Evolutionary conservation across 1,140 invertebrate genomes (phyloP), one percentile per base, ranked within the genome.

Genomic region (Hydropsyche tenuis): DNA sequence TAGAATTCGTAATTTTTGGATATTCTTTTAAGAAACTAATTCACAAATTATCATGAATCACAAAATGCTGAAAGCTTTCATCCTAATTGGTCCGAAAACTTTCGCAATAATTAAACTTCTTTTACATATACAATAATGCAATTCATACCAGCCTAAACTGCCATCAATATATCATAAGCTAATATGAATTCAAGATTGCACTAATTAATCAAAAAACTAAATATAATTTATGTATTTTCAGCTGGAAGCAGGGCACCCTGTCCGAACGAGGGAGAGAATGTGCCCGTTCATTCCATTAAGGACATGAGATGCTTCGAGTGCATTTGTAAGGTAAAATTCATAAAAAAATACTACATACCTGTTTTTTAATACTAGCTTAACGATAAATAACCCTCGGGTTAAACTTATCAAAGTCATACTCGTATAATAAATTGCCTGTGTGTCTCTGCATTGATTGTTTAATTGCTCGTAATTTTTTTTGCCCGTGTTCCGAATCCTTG

Each of bases 271-370:
- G 83, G 83, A 20, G 82, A 81, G 69, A 75, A 77, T 23, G 81
- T 84, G 0, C 69, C 77, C 14, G 79, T 83, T 18, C 78, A 81
- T 69, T 76, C 79, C 46, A 83, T 84, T 16, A 78, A 79, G 56
- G 81, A 83, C 76, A 79, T 79, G 51, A 80, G 78, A 68, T 84
- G 83, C 74, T 84, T 81, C 76, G 79, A 81, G 53, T 84, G 83
- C 74, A 81, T 82, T 72, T 84, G 83, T 77, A 82, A 82, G 82
- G 83, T 84, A 81, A 79, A 66, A 60, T 30, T 4, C 30, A 37
- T 37, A 37, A 37, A 9, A 37, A 37, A 37, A 37, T 37, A 51
- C 46, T 51, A 51, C 5, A 5, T 5, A 20, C 14, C 14, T 37
- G 30, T 37, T 51, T 51, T 51, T 16, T 51, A 4, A 3, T 51